Evolutionary conservation across 2,888 invertebrate species (phyloP).

Genomic region (Phorcus lineatus): DNA sequence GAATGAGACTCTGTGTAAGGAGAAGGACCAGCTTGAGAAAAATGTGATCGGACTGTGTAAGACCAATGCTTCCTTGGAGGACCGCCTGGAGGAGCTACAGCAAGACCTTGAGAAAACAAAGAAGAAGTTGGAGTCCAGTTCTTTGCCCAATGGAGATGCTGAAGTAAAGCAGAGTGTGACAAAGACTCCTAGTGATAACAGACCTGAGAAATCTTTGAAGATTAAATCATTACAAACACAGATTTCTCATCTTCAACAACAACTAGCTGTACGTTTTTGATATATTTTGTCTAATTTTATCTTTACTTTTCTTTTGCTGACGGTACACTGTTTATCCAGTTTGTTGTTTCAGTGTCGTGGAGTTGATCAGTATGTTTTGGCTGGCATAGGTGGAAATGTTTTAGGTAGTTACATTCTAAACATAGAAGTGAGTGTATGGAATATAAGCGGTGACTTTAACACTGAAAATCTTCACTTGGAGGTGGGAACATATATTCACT

Average conservation of each 20-base stretch:
- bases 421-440: background rate
- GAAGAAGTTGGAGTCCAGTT: conserved; percentile 2
- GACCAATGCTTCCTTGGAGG: conserved; percentile 57
- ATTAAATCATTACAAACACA: conserved; percentile 60
- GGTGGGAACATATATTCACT: too few species aligned
- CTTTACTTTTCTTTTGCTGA: too few species aligned
- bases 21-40: conserved; percentile 62
- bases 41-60: conserved; percentile 58
- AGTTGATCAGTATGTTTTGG: too few species aligned
- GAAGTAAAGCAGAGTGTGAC: conserved; percentile 30
- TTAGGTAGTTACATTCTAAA: too few species aligned
- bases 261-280: conserved; percentile 63
- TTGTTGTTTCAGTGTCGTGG: too few species aligned
- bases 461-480: too few species aligned
- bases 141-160: conserved; percentile 27
- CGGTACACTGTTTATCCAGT: too few species aligned
- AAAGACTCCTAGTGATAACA: background rate
- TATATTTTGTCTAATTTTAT: background rate
- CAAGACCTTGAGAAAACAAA: background rate
- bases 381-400: too few species aligned
- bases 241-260: conserved; percentile 56
- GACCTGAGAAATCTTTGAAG: conserved; percentile 28
- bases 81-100: conserved; percentile 19
- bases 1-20: conserved; percentile 50
- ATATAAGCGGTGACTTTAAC: background rate